Base-by-base conservation (phyloP, 2,888 invertebrate species). In the Dynastes maya region DNA sequence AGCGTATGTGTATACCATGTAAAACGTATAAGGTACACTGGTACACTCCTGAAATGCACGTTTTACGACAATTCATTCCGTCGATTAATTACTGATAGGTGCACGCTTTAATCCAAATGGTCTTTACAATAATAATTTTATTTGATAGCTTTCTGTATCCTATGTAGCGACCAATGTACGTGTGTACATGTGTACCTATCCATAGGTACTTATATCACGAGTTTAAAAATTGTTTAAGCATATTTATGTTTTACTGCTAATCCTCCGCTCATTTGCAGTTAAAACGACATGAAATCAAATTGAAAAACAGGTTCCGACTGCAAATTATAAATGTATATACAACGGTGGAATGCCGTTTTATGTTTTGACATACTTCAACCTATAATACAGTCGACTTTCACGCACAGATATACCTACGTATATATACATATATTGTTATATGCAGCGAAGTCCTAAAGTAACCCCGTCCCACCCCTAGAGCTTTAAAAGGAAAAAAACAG, bases 301-400 rank as follows among this genome's bases (percentile, higher is more conserved):
- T 85, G 85, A 85, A 85, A 85, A 86, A 86, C 86, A 85, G 85
- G 85, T 86, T 86, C 83, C 79, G 83, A 83, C 82, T 85, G 84
- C 85, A 85, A 85, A 86, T 85, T 85, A 84, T 85, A 83, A 84
- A 83, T 85, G 84, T 84, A 82, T 85, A 84, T 85, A 84, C 82
- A 83, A 81, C 83, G 78, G 79, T 82, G 86, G 86, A 86, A 86
- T 86, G 86, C 85, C 84, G 84, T 84, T 85, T 85, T 86, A 84
- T 85, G 83, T 84, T 84, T 84, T 86, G 85, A 85, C 86, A 85
- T 83, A 86, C 84, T 85, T 85, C 84, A 84, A 82, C 82, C 81
- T 80, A 77, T 80, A 82, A 82, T 83, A 82, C 77, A 79, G 80
- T 78, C 80, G 80, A 82, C 80, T 82, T 82, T 82, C 81, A 81